Base-by-base conservation (phyloP, 2,113 vertebrate species). In the Pao palembangensis region DNA sequence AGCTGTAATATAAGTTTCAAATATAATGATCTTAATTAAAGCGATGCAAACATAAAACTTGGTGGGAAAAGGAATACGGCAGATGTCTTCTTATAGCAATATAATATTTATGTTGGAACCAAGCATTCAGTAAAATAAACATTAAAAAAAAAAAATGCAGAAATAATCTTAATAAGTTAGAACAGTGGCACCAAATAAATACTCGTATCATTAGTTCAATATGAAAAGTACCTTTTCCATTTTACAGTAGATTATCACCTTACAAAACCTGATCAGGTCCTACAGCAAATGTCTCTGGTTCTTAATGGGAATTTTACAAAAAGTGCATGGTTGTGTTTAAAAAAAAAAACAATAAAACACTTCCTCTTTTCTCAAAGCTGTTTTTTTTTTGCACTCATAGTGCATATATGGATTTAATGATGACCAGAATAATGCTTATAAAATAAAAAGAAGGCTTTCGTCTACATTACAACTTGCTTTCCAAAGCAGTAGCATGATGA, bases 151-250 rank as follows among this genome's bases (percentile, higher is more conserved):
- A 47, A 71, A 75, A 80, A 76, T 64, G 61, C 63, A 80, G 71
- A 74, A 86, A 87, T 38, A 74, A 75, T 57, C 74, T 85, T 79
- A 90, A 91, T 92, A 91, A 91, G 69, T 92, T 91, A 91, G 80
- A 87, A 76, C 58, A 84, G 65, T 80, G 80, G 77, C 79, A 85
- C 68, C 86, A 91, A 91, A 91, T 91, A 92, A 91, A 92, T 92
- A 92, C 83, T 85, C 69, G 85, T 87, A 81, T 84, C 73, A 85
- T 87, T 88, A 89, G 83, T 87, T 81, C 71, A 75, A 92, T 81
- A 78, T 85, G 88, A 83, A 87, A 83, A 80, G 80, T 87, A 79
- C 69, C 83, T 83, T 61, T 82, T 76, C 64, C 61, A 83, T 73
- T 81, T 79, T 85, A 76, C 62, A 90, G 81, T 86, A 86, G 86